Evolutionary conservation across 37 sponge, comb jelly and placozoan genomes (phyloP), one percentile per base, ranked within the genome.

Genomic region (Amphimedon queenslandica): DNA sequence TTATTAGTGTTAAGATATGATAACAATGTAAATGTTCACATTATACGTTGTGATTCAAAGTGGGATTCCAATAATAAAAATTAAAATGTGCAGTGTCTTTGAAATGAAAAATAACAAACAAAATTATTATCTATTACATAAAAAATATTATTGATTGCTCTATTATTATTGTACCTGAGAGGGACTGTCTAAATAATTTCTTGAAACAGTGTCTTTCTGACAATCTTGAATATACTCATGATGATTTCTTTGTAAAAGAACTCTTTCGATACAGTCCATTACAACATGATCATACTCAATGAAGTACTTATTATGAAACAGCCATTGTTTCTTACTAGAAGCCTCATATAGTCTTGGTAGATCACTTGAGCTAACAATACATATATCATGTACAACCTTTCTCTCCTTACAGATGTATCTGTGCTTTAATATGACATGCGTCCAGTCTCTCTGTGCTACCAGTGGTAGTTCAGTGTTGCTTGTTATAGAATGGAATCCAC

Each of bases 301-400:
- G 5, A 11, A 60, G 27, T 60, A 60, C 61, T 60, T 60, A 25
- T 60, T 60, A 11, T 25, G 61, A 60, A 60, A 60, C 27, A 6
- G 21, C 21, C 21, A 60, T n/a, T 5, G 21, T n/a, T 6, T 60
- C 5, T 60, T 60, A n/a, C 5, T 60, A 5, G 27, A 25, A n/a
- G 61, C 61, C 5, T 60, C 5, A n/a, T n/a, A 6, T 11, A 60
- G 5, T n/a, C 61, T 6, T 25, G 61, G 61, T 60, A 60, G 21
- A n/a, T 60, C 61, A n/a, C 61, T 60, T 6, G 61, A 60, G 28
- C 61, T 60, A 60, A n/a, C 61, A n/a, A 60, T 60, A 60, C 61
- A 60, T n/a, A 60, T 60, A 60, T 60, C 21, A 60, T 60, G 61
- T n/a, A 60, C 27, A n/a, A 60, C 21, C 5, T n/a, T 60, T n/a